Evolutionary conservation across 2,888 invertebrate genomes (phyloP).

Genomic region (Drosophila merina): DNA sequence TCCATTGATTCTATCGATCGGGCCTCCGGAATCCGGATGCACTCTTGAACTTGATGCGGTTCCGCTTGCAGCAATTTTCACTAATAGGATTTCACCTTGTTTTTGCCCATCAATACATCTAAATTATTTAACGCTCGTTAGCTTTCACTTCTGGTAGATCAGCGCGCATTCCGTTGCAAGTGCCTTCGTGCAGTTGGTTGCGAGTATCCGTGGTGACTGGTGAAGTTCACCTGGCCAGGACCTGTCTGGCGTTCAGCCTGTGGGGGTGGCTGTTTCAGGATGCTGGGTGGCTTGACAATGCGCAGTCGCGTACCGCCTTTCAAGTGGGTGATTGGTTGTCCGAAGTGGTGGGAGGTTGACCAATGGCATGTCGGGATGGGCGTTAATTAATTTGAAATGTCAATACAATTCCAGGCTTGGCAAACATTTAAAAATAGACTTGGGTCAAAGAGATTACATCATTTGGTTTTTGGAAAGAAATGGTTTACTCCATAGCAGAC

Average conservation of each 20-base stretch:
- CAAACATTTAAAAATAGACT: background rate
- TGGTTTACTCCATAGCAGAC: no score
- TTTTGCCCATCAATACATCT: conserved; percentile 67
- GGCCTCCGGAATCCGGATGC: conserved; percentile 24
- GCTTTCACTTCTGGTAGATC: conserved; percentile 56
- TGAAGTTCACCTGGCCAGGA: conserved; percentile 21
- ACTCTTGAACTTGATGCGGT: conserved; percentile 51
- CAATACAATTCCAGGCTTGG: conserved; percentile 4
- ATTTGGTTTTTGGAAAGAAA: no score
- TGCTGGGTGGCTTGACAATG: conserved; percentile 51
- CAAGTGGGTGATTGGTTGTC: conserved; percentile 50
- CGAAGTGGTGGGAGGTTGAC: background rate
- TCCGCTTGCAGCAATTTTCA: conserved; percentile 41
- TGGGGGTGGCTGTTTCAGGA: conserved; percentile 56
- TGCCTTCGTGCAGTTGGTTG: conserved; percentile 53
- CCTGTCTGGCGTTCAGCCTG: conserved; percentile 23
- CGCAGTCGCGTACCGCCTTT: conserved; percentile 72
- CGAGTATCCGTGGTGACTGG: conserved; percentile 67
- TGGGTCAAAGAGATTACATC: background rate
- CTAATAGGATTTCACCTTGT: conserved; percentile 58
- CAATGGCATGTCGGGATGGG: conserved; percentile 27
- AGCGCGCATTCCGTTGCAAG: conserved; percentile 56
- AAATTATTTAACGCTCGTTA: conserved; percentile 64
- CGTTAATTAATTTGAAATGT: conserved; percentile 17
- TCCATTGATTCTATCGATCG: conserved; percentile 61